A percentile compares a stretch with the other conserved stretches of the same genome.
phyloP scores from a whole-genome alignment of 2,797 vertebrate genomes.

The Dicrostonyx torquatus region DNA sequence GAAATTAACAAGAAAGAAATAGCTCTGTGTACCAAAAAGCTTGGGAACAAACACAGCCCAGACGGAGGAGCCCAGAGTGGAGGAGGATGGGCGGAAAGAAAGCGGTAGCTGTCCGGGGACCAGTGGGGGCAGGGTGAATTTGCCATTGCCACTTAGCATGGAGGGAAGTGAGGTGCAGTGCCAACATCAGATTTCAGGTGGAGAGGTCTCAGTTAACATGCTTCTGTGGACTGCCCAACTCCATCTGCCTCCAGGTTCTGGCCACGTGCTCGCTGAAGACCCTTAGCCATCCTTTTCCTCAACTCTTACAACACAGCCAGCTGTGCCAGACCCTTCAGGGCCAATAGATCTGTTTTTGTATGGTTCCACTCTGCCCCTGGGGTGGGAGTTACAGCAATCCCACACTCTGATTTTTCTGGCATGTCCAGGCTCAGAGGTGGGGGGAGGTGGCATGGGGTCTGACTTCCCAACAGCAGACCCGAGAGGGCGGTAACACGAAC shows the following conservation, averaged over 20 bases:
- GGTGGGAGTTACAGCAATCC: not conserved
- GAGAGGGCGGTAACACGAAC: not conserved
- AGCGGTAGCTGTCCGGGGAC: conserved; percentile 46
- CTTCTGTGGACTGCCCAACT: not conserved
- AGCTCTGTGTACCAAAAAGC: conserved; percentile 29
- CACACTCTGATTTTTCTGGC: not conserved
- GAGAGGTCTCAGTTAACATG: not conserved
- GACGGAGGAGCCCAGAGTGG: conserved; percentile 66
- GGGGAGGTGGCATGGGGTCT: not conserved
- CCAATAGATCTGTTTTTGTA: too few species aligned
- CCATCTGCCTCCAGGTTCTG: not conserved
- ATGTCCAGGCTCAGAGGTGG: not conserved
- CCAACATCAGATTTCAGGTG: not conserved
- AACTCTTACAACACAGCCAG: not conserved
- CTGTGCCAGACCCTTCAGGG: not conserved
- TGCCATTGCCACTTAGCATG: not conserved
- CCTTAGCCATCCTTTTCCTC: not conserved
- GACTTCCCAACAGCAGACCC: not conserved
- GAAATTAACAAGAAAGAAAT: conserved; percentile 67
- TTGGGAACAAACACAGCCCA: conserved; percentile 77
- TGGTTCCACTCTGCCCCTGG: not conserved
- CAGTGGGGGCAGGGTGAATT: not conserved
- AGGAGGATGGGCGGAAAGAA: conserved; percentile 25
- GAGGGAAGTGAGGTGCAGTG: not conserved
- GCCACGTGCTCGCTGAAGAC: not conserved